Evolutionary conservation across 2,113 vertebrate genomes (phyloP).

Genomic region (Hypocryptadius cinnamomeus): DNA sequence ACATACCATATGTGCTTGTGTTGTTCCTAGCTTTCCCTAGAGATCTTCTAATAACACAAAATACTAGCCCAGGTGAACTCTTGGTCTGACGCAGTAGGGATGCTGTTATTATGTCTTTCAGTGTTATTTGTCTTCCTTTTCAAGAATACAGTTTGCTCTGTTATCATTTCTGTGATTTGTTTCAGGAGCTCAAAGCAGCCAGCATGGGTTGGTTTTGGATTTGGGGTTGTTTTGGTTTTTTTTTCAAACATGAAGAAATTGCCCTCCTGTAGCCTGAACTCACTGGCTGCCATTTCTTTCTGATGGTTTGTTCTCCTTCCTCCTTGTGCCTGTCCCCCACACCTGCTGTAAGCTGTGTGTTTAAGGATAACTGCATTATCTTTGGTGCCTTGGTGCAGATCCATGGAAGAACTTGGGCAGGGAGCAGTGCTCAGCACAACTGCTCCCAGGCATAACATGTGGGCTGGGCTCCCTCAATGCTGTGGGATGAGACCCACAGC

Average conservation of each 20-base stretch:
- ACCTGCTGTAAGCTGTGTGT: not conserved
- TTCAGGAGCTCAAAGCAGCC: not conserved
- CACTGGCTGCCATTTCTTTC: not conserved
- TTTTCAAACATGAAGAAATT: not conserved
- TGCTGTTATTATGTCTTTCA: not conserved
- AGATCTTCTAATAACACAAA: not conserved
- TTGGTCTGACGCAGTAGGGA: not conserved
- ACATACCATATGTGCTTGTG: not conserved
- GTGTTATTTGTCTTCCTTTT: not conserved
- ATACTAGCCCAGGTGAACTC: not conserved
- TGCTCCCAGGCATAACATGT: not conserved
- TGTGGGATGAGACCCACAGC: not conserved
- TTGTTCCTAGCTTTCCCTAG: not conserved
- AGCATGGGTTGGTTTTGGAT: not conserved
- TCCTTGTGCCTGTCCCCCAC: fast-evolving
- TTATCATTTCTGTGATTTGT: not conserved
- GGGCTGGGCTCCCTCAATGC: not conserved
- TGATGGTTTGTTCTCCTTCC: not conserved
- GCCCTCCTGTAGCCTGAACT: not conserved
- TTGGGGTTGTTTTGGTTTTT: not conserved
- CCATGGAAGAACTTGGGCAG: not conserved
- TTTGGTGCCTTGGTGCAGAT: not conserved
- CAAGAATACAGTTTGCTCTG: not conserved
- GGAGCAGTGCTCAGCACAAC: not conserved
- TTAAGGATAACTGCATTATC: not conserved